Evolutionary conservation across 2,888 invertebrate genomes (phyloP), one percentile per base, ranked within the genome.

Genomic region (Plagiodera versicolora): DNA sequence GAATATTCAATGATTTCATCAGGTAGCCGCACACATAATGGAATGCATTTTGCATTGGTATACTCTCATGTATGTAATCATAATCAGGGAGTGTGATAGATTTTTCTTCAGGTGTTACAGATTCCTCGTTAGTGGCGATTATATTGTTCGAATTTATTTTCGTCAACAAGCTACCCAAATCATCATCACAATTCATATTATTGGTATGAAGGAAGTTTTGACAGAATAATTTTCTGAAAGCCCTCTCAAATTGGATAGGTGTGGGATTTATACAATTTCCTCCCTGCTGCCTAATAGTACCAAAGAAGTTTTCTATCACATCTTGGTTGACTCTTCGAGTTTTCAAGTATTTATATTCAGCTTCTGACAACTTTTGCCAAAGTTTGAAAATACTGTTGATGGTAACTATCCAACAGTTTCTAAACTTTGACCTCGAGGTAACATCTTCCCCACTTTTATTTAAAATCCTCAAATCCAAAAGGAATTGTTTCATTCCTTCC

Each of bases 231-330:
- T 56, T 47, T 30, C 46, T 46, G 30, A 47, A 56, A 17, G 47
- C 46, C 32, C 47, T 44, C 18, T 46, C 24, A 45, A 56, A 56
- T 35, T 56, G 56, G 3, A 56, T 20, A 1, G 56, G 56, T 16
- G 56, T 47, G 6, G 56, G 47, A 24, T 56, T 56, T 20, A 56
- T 28, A 14, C 30, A 32, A 19, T 56, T 56, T 3, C 56, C 67
- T 18, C 62, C 57, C 57, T 69, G 61, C 56, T 66, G 65, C 19
- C 69, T 53, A 30, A 68, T 56, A 35, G 56, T 51, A 1, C 66
- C 69, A 65, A 72, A 72, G 59, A 65, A 67, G 51, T 68, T 70
- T 60, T 72, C 69, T 9, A 72, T 10, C 14, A 58, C 55, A 56
- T 69, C 70, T 59, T 66, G 67, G 50, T 69, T 67, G 8, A 72